phyloP scores from a whole-genome alignment of 2,113 vertebrate genomes.

The Scytalopus superciliaris region DNA sequence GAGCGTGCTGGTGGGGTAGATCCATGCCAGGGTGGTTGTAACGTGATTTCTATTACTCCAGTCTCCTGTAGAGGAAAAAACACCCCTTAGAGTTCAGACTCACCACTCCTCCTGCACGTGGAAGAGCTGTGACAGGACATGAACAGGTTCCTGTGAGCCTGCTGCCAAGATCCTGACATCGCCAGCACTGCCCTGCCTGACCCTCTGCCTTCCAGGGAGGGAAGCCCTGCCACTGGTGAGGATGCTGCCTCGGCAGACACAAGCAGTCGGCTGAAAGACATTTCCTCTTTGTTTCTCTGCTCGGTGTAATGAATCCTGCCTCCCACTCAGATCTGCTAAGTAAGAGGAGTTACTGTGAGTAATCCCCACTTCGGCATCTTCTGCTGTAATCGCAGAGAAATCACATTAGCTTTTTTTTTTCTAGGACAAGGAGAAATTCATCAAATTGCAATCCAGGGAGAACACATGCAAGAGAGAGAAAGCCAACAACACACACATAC shows the following conservation, averaged over 20 bases:
- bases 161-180: background rate
- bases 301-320: constrained; percentile 64
- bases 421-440: constrained; percentile 46
- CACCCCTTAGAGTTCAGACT: background rate
- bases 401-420: constrained; percentile 37
- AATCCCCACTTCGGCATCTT: constrained; percentile 29
- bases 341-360: constrained; percentile 51
- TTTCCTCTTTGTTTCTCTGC: constrained; percentile 47
- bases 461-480: background rate
- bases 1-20: background rate
- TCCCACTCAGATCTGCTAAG: constrained; percentile 56
- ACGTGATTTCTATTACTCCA: background rate
- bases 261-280: constrained; percentile 8
- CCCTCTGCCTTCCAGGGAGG: background rate
- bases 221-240: background rate
- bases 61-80: background rate
- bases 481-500: background rate
- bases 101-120: background rate
- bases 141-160: background rate
- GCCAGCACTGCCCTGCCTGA: background rate
- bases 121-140: background rate
- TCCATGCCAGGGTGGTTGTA: background rate
- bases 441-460: constrained; percentile 58
- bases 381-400: constrained; percentile 13
- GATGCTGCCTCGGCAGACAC: constrained; percentile 4